A percentile compares a stretch with the other conserved stretches of the same genome.
These are phyloP conservation scores for Lophochroa leadbeateri DNA, from an alignment of 2,113 vertebrate genomes.

Conservation along the genomic window DNA sequence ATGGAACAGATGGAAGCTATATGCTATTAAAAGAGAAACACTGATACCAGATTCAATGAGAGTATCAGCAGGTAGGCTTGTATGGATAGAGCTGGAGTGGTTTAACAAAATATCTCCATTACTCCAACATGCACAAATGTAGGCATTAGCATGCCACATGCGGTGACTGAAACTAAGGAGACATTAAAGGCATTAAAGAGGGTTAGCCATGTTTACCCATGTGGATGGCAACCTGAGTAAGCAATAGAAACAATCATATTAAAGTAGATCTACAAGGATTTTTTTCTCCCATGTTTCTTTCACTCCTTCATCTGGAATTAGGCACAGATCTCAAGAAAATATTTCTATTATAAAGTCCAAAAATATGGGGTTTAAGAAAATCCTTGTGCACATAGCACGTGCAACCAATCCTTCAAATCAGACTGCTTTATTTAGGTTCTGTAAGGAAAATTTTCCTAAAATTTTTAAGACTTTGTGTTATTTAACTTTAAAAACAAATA, in stretches of 20 bases:
- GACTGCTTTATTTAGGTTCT: neutral
- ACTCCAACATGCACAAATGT: neutral
- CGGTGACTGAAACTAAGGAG: neutral
- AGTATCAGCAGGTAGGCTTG: neutral
- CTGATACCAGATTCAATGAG: neutral
- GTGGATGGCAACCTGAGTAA: neutral
- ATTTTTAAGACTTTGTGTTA: neutral
- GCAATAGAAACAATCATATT: neutral
- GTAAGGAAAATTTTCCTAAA: neutral
- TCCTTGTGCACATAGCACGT: neutral
- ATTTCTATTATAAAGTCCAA: neutral
- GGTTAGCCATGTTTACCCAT: neutral
- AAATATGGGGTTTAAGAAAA: neutral
- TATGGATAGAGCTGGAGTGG: neutral
- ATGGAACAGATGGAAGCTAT: neutral
- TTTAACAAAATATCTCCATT: neutral
- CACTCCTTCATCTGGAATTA: neutral
- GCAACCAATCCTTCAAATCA: neutral
- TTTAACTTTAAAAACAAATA: neutral
- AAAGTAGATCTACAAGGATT: neutral
- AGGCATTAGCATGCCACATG: accelerated
- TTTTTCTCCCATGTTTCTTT: neutral
- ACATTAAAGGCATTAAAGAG: neutral
- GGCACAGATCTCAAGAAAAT: neutral
- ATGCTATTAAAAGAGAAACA: neutral